Evolutionary conservation across 2,888 invertebrate species (phyloP).

Genomic region (Brachyptera risi): DNA sequence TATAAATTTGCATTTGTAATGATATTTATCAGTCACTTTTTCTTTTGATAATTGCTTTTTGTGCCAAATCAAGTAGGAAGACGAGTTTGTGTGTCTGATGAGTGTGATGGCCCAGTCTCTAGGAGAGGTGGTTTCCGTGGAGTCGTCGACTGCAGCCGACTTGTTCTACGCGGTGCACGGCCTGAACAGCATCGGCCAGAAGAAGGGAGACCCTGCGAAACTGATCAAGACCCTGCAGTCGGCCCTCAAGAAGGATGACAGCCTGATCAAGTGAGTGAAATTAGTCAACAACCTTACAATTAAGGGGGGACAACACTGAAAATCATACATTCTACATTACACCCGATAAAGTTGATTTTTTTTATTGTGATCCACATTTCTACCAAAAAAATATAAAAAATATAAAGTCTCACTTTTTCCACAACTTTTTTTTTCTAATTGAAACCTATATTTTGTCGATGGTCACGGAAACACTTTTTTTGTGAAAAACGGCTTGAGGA

Average conservation of each 20-base stretch:
- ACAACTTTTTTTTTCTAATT: too few species aligned
- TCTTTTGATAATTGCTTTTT: too few species aligned
- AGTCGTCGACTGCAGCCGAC: conserved; percentile 62
- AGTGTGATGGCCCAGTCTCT: conserved; percentile 43
- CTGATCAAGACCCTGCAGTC: conserved; percentile 68
- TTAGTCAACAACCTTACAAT: too few species aligned
- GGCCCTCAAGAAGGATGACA: conserved; percentile 80
- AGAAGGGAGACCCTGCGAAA: conserved; percentile 59
- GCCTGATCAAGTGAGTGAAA: conserved; percentile 58
- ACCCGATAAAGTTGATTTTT: too few species aligned
- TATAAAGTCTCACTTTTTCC: too few species aligned
- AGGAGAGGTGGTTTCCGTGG: conserved; percentile 58
- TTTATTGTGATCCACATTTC: too few species aligned
- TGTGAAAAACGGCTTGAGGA: too few species aligned
- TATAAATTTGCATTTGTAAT: not conserved
- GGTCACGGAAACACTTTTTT: too few species aligned
- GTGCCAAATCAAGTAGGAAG: not conserved
- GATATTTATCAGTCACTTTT: not conserved
- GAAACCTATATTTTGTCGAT: too few species aligned
- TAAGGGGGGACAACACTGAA: too few species aligned
- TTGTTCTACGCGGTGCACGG: conserved; percentile 71
- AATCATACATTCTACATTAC: too few species aligned
- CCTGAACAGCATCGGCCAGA: conserved; percentile 62
- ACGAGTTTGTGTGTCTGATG: not conserved
- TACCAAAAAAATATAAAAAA: too few species aligned